Conservation (phyloP, 2,888 invertebrate species). For the Papilio demoleus region DNA sequence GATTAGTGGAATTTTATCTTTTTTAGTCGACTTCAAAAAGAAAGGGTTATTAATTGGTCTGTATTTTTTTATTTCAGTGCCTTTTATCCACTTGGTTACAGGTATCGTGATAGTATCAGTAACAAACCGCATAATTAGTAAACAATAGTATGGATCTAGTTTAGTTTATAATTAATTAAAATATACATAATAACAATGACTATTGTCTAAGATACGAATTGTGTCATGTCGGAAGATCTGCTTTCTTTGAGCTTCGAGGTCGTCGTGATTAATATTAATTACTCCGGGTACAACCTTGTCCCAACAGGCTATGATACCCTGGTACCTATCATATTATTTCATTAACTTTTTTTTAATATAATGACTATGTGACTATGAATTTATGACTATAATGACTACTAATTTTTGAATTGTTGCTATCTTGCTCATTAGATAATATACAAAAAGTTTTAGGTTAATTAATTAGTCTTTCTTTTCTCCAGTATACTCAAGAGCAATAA, state of each 20-base stretch:
- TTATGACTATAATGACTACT: no score
- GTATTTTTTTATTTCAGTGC: no score
- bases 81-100: background rate
- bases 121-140: background rate
- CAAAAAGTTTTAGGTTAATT: no score
- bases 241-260: conserved; percentile 37
- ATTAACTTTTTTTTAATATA: background rate
- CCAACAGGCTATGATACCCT: background rate
- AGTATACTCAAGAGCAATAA: no score
- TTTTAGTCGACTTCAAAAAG: no score
- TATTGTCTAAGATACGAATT: conserved; percentile 32
- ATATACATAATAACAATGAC: conserved; percentile 33
- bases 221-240: conserved; percentile 31
- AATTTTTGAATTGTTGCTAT: no score
- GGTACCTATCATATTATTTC: background rate
- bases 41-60: no score
- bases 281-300: conserved; percentile 26
- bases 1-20: no score
- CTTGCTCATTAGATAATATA: no score
- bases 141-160: conserved; percentile 25
- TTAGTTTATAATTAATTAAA: conserved; percentile 26
- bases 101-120: background rate
- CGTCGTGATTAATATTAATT: conserved; percentile 33
- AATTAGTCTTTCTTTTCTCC: no score
- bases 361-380: background rate